These are phyloP conservation scores for Drosophila triauraria DNA, from an alignment of 1,140 invertebrate species.

Conservation along the genomic window DNA sequence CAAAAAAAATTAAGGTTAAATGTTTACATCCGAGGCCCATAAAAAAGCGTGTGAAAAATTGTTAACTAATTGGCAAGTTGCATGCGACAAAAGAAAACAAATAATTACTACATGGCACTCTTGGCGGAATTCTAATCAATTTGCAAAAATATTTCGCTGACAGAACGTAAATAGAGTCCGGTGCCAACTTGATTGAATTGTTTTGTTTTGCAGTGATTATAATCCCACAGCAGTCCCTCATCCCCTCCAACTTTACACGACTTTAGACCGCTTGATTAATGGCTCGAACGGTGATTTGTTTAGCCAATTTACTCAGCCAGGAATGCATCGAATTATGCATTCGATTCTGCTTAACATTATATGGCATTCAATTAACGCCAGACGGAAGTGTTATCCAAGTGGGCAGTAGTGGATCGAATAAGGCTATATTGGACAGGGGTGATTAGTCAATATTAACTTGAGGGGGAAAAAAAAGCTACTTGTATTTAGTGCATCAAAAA, in stretches of 20 bases:
- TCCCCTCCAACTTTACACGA: constrained; percentile 16
- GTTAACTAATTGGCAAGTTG: constrained; percentile 73
- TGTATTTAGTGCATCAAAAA: not conserved
- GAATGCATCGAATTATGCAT: constrained; percentile 57
- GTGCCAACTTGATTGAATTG: constrained; percentile 33
- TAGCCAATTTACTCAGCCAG: constrained; percentile 35
- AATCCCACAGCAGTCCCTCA: constrained; percentile 12
- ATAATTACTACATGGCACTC: constrained; percentile 48
- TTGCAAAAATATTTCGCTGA: constrained; percentile 16
- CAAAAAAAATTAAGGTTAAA: constrained; percentile 76
- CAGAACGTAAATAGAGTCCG: constrained; percentile 30
- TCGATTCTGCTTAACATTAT: constrained; percentile 28
- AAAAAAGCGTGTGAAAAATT: constrained; percentile 80
- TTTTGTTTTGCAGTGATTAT: constrained; percentile 16
- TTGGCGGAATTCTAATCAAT: constrained; percentile 45
- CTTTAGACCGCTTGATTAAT: constrained; percentile 64
- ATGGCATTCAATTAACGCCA: constrained; percentile 51
- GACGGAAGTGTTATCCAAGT: constrained; percentile 49
- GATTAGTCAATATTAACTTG: constrained; percentile 4
- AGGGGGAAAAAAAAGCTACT: constrained; percentile 1
- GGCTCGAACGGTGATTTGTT: constrained; percentile 47
- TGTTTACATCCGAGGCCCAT: constrained; percentile 75
- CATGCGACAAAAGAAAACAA: constrained; percentile 57
- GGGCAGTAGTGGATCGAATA: constrained; percentile 12
- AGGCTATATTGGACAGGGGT: constrained; percentile 15